Percentiles rank a stretch among this genome's conserved stretches.
Conservation (phyloP, 2,113 vertebrate genomes). For the Sigmodon hispidus region DNA sequence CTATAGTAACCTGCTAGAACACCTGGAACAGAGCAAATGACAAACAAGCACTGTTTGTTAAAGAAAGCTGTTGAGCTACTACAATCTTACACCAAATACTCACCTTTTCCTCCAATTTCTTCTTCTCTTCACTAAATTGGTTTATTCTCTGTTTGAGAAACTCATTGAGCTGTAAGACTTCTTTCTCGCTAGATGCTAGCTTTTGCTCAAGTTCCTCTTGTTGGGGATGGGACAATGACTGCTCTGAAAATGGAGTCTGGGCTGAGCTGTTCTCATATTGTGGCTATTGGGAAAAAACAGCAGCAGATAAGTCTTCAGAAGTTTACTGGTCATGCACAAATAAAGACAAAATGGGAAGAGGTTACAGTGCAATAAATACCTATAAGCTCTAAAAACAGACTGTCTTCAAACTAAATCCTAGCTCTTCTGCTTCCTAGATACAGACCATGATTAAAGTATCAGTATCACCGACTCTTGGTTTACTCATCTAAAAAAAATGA, state of each 20-base stretch:
- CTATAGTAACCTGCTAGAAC: not conserved
- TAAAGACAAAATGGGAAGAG: slow-evolving; percentile 4
- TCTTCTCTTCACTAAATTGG: slow-evolving; percentile 93
- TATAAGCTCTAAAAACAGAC: not conserved
- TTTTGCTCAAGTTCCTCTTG: slow-evolving; percentile 92
- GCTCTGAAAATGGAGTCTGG: slow-evolving; percentile 82
- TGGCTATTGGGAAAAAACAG: slow-evolving; percentile 73
- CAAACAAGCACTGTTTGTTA: not conserved
- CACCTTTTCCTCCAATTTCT: slow-evolving; percentile 97
- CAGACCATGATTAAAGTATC: not conserved
- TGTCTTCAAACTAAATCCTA: not conserved
- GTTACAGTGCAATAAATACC: not conserved
- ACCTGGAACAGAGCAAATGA: not conserved
- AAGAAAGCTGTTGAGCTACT: not conserved
- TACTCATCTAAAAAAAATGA: slow-evolving; percentile 4
- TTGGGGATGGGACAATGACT: slow-evolving; percentile 83
- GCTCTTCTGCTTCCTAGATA: not conserved
- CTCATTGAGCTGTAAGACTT: slow-evolving; percentile 91
- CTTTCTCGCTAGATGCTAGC: slow-evolving; percentile 89
- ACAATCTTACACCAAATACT: slow-evolving; percentile 40
- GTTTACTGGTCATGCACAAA: not conserved
- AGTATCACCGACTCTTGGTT: not conserved
- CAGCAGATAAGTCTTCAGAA: not conserved
- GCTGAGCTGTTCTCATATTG: slow-evolving; percentile 83
- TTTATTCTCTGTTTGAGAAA: slow-evolving; percentile 91